These are phyloP conservation scores for Dromas ardeola DNA, from an alignment of 2,113 vertebrate genomes.

Conservation along the genomic window DNA sequence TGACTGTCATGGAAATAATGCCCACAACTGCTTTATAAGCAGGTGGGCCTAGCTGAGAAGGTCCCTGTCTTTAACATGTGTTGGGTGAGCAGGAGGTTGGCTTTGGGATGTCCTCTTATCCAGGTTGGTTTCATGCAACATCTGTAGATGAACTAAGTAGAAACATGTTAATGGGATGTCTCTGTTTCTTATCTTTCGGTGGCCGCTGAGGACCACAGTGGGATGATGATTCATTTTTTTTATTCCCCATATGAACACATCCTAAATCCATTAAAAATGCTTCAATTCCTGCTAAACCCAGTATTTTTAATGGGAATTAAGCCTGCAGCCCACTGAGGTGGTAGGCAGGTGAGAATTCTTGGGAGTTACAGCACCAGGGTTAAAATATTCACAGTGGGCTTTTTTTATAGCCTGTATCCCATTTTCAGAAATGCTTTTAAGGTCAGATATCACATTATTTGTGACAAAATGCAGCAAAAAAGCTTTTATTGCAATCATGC, in stretches of 20 bases:
- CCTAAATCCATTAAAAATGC: neutral
- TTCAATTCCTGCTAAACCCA: neutral
- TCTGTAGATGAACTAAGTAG: neutral
- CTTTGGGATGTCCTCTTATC: neutral
- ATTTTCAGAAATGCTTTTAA: neutral
- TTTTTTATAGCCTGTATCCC: neutral
- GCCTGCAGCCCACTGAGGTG: neutral
- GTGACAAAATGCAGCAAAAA: neutral
- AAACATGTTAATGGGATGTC: accelerated
- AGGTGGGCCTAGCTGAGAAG: neutral
- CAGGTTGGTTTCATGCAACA: neutral
- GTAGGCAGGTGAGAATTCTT: neutral
- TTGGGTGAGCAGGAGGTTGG: neutral
- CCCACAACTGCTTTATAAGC: neutral
- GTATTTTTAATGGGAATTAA: neutral
- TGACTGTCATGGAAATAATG: neutral
- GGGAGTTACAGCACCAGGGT: neutral
- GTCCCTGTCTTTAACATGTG: neutral
- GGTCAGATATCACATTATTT: neutral
- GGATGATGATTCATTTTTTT: neutral
- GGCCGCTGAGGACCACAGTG: neutral
- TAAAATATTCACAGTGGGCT: neutral
- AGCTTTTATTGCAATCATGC: neutral
- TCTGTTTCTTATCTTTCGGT: neutral
- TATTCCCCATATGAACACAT: neutral